Conservation (phyloP, 23 tunicate genomes). For the Corella eumyota region DNA sequence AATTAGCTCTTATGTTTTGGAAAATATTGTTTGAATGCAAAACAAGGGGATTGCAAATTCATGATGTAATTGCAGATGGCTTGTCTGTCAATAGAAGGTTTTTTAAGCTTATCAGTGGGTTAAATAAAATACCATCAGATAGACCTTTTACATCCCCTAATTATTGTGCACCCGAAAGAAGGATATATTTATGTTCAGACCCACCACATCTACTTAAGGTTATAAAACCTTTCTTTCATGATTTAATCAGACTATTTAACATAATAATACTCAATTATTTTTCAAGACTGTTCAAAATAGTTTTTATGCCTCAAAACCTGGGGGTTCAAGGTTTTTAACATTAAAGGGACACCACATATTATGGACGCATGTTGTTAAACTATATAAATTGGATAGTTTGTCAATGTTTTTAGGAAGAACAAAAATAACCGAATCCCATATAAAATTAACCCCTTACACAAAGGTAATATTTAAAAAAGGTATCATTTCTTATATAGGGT, state of each 20-base stretch:
- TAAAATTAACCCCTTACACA: background rate
- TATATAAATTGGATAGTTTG: background rate
- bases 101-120: slow-evolving; percentile 15
- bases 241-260: no score
- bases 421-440: background rate
- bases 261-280: background rate
- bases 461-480: no score
- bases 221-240: background rate
- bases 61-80: slow-evolving; percentile 24
- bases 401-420: background rate
- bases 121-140: background rate
- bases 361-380: background rate
- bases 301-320: background rate
- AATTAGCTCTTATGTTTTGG: slow-evolving; percentile 15
- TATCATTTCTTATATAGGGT: no score
- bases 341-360: background rate
- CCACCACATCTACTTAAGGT: slow-evolving; percentile 16
- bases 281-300: background rate
- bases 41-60: slow-evolving; percentile 3
- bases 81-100: slow-evolving; percentile 19
- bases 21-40: slow-evolving; percentile 18
- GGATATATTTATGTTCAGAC: slow-evolving; percentile 11
- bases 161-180: background rate
- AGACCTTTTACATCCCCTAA: slow-evolving; percentile 7
- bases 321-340: background rate